These are phyloP conservation scores for Lydus trimaculatus DNA, from an alignment of 2,888 invertebrate species.

Conservation along the genomic window DNA sequence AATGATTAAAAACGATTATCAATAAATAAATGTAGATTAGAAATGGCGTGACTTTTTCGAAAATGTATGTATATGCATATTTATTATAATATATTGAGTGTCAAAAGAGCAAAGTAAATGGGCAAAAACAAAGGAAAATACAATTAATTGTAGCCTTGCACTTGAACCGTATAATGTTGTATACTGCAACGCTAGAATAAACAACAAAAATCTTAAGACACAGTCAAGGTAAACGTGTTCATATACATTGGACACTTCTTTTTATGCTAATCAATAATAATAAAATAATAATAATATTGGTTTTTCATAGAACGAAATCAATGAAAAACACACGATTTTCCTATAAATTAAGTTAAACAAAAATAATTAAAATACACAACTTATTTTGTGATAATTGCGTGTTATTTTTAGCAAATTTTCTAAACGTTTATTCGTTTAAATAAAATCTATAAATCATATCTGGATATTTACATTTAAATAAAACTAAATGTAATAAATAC, in stretches of 20 bases:
- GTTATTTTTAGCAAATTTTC: background rate
- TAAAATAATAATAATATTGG: background rate
- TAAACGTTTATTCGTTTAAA: too few species aligned
- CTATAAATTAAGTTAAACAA: background rate
- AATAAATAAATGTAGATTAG: background rate
- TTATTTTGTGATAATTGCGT: background rate
- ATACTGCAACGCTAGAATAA: constrained; percentile 34
- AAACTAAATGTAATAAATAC: too few species aligned
- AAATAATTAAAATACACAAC: too few species aligned
- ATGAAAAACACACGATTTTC: background rate
- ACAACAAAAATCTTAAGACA: constrained; percentile 27
- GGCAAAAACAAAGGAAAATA: background rate
- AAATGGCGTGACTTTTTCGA: background rate
- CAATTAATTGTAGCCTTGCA: constrained; percentile 52
- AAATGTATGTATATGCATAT: too few species aligned
- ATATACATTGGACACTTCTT: background rate
- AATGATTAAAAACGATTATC: background rate
- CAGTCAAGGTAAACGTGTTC: constrained; percentile 39
- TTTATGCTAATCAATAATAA: background rate
- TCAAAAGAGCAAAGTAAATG: too few species aligned
- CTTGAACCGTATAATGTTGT: constrained; percentile 56
- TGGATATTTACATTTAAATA: too few species aligned
- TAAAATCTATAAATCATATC: too few species aligned
- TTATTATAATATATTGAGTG: too few species aligned
- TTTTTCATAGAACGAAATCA: background rate